Evolutionary conservation across 2,797 vertebrate species (phyloP), one percentile per base, ranked within the genome.

Genomic region (Tokudaia muenninki): DNA sequence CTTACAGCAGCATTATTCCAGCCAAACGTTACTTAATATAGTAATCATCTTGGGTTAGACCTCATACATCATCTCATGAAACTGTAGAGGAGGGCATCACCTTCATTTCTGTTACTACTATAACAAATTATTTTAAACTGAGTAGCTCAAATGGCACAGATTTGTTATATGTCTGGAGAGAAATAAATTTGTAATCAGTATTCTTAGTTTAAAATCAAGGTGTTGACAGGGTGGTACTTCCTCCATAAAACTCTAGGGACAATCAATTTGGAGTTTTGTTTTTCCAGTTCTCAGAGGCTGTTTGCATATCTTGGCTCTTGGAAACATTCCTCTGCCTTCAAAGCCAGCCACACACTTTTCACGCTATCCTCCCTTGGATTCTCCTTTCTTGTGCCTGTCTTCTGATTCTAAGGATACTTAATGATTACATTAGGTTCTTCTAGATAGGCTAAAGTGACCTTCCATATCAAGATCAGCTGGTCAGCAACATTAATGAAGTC

Each of bases 141-240:
- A 87, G 13, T 84, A 57, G 22, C 50, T 96, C 89, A 89, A 74
- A 59, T 10, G 78, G 52, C 31, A 92, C 31, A 91, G 10, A 83
- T 57, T 31, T 87, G 50, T 34, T 93, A 79, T 14, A 24, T 57
- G 81, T 95, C 44, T 95, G 4, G 13, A 92, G 24, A 70, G 63
- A 72, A 65, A 72, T 55, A 61, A 81, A 3, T 78, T 90, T 92
- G 81, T 92, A 94, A 65, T 47, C n/a, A 19, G 16, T 87, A 47
- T 80, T 26, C 19, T 0, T 59, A 47, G 19, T 41, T n/a, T 70
- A 65, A 90, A 90, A 72, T 95, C 8, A 77, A 82, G 50, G 29
- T 79, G 11, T 74, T 59, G n/a, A 13, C 8, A 83, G n/a, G 52
- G 5, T 37, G 94, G 21, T 6, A 14, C 61, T 72, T 65, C 17